phyloP scores from a whole-genome alignment of 2,888 invertebrate genomes.

The Dryocosmus kuriphilus region DNA sequence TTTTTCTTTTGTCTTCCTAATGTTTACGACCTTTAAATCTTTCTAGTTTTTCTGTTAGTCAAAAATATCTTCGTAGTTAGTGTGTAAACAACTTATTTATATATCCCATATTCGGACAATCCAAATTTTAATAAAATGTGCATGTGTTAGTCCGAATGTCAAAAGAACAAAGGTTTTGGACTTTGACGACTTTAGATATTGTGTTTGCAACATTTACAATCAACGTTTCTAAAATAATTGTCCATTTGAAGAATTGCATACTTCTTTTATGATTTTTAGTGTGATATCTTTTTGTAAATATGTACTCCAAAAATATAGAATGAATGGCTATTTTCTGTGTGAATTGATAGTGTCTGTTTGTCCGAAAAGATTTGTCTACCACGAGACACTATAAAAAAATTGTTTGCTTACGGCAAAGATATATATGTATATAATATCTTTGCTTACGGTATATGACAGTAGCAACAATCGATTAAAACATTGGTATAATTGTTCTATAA shows the following conservation, averaged over 20 bases:
- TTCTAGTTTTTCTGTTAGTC: background rate
- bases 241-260: background rate
- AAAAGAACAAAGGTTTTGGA: slow-evolving; percentile 1
- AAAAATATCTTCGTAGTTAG: background rate
- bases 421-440: too few species aligned
- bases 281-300: background rate
- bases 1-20: slow-evolving; percentile 24
- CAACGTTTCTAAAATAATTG: background rate
- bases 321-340: background rate
- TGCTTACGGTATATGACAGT: too few species aligned
- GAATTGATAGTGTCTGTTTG: background rate
- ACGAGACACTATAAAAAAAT: background rate
- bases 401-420: background rate
- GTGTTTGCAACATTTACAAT: background rate
- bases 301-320: background rate
- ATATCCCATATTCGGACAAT: background rate
- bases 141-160: background rate
- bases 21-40: background rate
- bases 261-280: too few species aligned
- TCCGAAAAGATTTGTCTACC: background rate
- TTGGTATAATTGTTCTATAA: background rate
- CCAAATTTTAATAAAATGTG: background rate
- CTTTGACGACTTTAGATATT: background rate
- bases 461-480: too few species aligned
- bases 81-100: background rate